These are phyloP conservation scores for Mya arenaria DNA, from an alignment of 1,140 invertebrate genomes.

Conservation along the genomic window DNA sequence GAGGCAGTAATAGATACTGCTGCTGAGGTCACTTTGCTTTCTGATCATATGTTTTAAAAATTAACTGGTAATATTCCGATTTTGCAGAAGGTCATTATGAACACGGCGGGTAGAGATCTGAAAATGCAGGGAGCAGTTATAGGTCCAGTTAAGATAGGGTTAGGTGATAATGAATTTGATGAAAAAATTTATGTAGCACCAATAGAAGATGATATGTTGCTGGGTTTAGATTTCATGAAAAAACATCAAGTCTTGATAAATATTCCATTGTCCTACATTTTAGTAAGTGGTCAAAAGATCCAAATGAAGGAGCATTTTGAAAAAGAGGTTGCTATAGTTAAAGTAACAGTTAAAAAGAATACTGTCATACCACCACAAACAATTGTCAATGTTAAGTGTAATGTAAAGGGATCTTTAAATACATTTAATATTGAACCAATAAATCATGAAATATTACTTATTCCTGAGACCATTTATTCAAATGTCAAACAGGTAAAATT, in stretches of 20 bases:
- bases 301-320: too few species aligned
- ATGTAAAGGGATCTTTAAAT: too few species aligned
- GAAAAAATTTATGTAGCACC: constrained; percentile 18
- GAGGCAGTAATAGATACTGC: constrained; percentile 13
- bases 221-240: constrained; percentile 18
- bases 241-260: not conserved
- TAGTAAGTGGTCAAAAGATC: not conserved
- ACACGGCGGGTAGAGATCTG: constrained; percentile 2
- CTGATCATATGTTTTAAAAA: not conserved
- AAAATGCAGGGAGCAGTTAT: constrained; percentile 8
- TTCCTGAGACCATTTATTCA: too few species aligned
- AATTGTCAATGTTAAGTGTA: too few species aligned
- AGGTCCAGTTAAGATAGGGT: not conserved
- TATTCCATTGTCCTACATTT: not conserved
- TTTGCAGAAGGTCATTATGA: not conserved
- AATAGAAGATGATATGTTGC: constrained; percentile 7
- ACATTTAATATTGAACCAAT: too few species aligned
- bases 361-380: too few species aligned
- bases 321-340: too few species aligned
- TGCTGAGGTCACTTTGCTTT: constrained; percentile 18
- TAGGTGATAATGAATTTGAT: not conserved
- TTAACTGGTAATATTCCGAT: not conserved
- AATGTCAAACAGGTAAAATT: too few species aligned
- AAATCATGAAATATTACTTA: too few species aligned
- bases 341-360: too few species aligned